Conservation (phyloP, 2,888 invertebrate genomes). For the Masnerella sp. region DNA sequence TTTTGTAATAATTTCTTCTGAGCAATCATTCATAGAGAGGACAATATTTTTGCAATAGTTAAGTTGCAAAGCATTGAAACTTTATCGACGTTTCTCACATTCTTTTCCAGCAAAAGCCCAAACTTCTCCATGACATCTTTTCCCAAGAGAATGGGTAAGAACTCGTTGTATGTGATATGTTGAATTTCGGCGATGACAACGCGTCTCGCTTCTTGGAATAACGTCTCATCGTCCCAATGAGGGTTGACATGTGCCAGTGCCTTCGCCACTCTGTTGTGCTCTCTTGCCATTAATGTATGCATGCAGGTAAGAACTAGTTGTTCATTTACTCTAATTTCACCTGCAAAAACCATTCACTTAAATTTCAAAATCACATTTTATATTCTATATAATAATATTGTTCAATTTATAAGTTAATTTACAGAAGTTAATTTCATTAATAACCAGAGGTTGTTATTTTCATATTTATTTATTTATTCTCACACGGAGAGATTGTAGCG, state of each 20-base stretch:
- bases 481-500: too few species aligned
- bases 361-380: neutral
- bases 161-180: slow-evolving; percentile 94
- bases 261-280: slow-evolving; percentile 92
- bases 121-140: slow-evolving; percentile 96
- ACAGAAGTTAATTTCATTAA: too few species aligned
- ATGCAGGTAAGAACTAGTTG: slow-evolving; percentile 93
- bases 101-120: slow-evolving; percentile 89
- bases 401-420: too few species aligned
- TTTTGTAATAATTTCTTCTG: too few species aligned
- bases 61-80: neutral
- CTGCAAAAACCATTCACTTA: slow-evolving; percentile 76
- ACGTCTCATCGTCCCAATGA: slow-evolving; percentile 95
- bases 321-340: slow-evolving; percentile 95
- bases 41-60: too few species aligned
- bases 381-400: slow-evolving; percentile 5
- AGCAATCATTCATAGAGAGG: too few species aligned
- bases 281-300: slow-evolving; percentile 94
- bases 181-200: slow-evolving; percentile 92
- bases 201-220: slow-evolving; percentile 91
- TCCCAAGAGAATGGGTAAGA: slow-evolving; percentile 91
- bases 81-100: slow-evolving; percentile 78
- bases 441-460: too few species aligned
- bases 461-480: too few species aligned
- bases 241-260: slow-evolving; percentile 89